Conservation (phyloP, 1,140 invertebrate species). For the Maconellicoccus hirsutus region DNA sequence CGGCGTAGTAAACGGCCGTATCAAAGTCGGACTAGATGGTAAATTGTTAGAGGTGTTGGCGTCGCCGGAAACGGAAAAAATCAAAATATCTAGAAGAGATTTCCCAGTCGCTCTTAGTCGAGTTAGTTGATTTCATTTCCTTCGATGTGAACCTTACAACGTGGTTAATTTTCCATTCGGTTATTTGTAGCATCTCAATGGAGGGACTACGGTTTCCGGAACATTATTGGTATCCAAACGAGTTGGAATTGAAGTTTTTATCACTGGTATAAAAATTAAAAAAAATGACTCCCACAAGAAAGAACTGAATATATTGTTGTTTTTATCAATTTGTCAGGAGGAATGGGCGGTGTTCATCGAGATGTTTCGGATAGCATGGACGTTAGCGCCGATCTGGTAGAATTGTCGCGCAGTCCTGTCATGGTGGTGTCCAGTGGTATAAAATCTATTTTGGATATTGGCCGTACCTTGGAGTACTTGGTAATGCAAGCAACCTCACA, state of each 20-base stretch:
- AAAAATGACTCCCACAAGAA: too few relatives aligned
- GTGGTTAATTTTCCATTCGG: too few relatives aligned
- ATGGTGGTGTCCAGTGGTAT: constrained; percentile 89
- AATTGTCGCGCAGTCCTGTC: constrained; percentile 74
- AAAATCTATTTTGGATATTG: constrained; percentile 95
- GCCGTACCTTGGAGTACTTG: constrained; percentile 85
- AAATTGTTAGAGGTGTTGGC: constrained; percentile 52
- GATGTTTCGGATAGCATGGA: constrained; percentile 74
- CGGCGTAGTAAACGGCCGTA: constrained; percentile 69
- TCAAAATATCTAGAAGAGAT: constrained; percentile 80
- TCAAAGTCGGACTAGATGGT: constrained; percentile 64
- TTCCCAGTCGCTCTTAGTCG: constrained; percentile 61
- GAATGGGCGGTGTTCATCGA: constrained; percentile 88
- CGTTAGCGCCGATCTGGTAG: constrained; percentile 86
- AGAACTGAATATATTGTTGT: background rate
- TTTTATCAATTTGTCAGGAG: constrained; percentile 38
- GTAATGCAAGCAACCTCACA: constrained; percentile 40
- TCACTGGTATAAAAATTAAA: constrained; percentile 50
- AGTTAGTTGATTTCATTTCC: constrained; percentile 33
- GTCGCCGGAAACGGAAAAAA: constrained; percentile 36
- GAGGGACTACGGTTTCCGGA: constrained; percentile 92
- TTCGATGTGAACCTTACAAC: too few relatives aligned
- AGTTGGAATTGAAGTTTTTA: constrained; percentile 82
- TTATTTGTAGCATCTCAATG: constrained; percentile 47
- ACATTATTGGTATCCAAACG: constrained; percentile 76